phyloP scores from a whole-genome alignment of 2,888 invertebrate genomes.

The Amphipoea lucens region DNA sequence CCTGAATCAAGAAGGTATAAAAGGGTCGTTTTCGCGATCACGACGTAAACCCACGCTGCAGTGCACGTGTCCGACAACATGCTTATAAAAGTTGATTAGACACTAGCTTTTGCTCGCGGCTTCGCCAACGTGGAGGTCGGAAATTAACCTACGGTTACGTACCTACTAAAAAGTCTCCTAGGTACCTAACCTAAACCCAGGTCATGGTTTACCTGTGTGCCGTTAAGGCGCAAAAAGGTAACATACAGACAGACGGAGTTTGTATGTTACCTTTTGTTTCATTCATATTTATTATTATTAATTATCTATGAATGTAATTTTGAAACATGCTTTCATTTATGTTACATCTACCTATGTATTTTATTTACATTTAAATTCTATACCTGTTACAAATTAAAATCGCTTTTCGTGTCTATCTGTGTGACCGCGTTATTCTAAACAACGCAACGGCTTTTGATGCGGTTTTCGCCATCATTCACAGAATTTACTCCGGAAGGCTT shows the following conservation, averaged over 20 bases:
- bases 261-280: too few species aligned
- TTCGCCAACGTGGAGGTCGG: neutral
- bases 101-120: too few species aligned
- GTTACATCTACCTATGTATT: neutral
- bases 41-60: neutral
- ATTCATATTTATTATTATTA: too few species aligned
- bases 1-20: neutral
- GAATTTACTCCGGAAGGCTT: neutral
- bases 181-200: neutral
- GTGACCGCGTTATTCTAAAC: neutral
- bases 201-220: neutral
- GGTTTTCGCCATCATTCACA: neutral
- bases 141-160: neutral
- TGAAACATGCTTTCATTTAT: neutral
- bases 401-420: neutral
- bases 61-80: neutral
- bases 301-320: too few species aligned
- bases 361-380: neutral
- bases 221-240: neutral
- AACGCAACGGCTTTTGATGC: neutral
- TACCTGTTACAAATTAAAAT: neutral
- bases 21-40: neutral
- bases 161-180: neutral
- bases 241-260: neutral
- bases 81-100: neutral